Conservation (phyloP, 2,113 vertebrate species). For the Tenebrosternarchus preto region DNA sequence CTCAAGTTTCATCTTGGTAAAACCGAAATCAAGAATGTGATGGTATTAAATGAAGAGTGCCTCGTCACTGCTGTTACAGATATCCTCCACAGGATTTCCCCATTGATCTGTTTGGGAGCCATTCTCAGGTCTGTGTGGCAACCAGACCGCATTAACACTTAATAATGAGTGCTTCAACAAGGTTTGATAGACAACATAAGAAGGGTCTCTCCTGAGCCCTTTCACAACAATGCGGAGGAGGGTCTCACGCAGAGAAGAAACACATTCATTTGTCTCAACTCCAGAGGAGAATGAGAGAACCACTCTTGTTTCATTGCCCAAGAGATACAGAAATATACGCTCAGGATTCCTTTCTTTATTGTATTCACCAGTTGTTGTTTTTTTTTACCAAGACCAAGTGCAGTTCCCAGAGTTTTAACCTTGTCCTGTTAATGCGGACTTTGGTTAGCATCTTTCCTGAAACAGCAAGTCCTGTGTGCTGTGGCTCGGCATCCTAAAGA, state of each 20-base stretch:
- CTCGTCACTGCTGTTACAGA: slow-evolving; percentile 70
- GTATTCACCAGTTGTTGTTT: no score
- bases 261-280: not conserved
- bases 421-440: no score
- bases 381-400: no score
- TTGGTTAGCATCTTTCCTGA: no score
- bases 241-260: not conserved
- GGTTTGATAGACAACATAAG: slow-evolving; percentile 44
- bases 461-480: no score
- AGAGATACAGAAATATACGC: no score
- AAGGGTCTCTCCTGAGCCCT: slow-evolving; percentile 14
- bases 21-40: slow-evolving; percentile 66
- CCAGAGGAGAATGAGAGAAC: not conserved
- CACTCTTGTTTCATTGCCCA: no score
- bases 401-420: no score
- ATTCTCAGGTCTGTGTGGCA: slow-evolving; percentile 63
- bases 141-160: slow-evolving; percentile 69
- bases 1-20: slow-evolving; percentile 64
- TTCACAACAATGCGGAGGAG: slow-evolving; percentile 5
- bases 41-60: slow-evolving; percentile 73
- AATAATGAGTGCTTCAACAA: slow-evolving; percentile 58
- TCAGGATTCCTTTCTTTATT: no score
- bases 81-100: slow-evolving; percentile 61
- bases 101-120: slow-evolving; percentile 73
- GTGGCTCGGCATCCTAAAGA: no score